Evolutionary conservation across 1,140 invertebrate genomes (phyloP), one percentile per base, ranked within the genome.

Genomic region (Portunus trituberculatus): DNA sequence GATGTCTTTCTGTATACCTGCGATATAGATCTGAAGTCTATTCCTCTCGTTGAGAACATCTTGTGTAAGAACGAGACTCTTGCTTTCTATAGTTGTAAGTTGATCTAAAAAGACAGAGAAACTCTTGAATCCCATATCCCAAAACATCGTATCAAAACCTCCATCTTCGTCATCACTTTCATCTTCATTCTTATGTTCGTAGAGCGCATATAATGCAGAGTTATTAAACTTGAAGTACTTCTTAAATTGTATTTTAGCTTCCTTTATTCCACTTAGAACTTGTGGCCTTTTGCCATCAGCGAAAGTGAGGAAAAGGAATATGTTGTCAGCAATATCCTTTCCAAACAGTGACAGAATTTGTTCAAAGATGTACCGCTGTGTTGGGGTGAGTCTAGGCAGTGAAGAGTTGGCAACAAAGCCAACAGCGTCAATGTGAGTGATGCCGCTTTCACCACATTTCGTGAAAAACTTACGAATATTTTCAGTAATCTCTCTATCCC

Each of bases 191-290:
- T 7, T 14, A 3, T 25, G 0, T 7, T 16, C 45, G 4, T 76
- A 25, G 67, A 25, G 8, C 0, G 67, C 67, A 76, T 76, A 76
- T 76, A 92, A 31, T 52, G 76, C 59, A 14, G 91, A 92, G 16
- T 92, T 92, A 28, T 92, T 93, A 59, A 86, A 93, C 45, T 93
- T 93, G 83, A 93, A 93, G 45, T 87, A 20, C 29, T 93, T 45
- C 52, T 29, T 87, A 67, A 87, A 93, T 1, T 31, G 45, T 84
- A 29, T 93, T 46, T 67, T 45, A 2, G 91, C 28, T 83, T 92
- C 91, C 10, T 92, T 83, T 4, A 92, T 92, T 82, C 91, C 91
- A 92, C 91, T 92, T 39, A 92, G 76, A 28, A 92, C 91, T 45
- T 92, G 91, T 4, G 91, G 91, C 14, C 84, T 83, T 25, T 92